phyloP scores from a whole-genome alignment of 2,888 invertebrate genomes.

The Drosophila putrida region DNA sequence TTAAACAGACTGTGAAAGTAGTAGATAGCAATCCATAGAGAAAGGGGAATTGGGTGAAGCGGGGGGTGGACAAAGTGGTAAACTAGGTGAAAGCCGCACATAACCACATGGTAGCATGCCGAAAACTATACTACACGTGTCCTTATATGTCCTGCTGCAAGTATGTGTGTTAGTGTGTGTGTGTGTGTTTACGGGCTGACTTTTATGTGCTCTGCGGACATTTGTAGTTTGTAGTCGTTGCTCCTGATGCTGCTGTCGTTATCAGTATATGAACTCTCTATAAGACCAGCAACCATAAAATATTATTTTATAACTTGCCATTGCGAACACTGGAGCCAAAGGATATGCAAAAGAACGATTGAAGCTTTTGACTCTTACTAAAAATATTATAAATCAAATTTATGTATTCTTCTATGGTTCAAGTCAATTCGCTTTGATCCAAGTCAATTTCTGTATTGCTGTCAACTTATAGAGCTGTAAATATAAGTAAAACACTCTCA shows the following conservation, averaged over 20 bases:
- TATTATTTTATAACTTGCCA: conserved; percentile 53
- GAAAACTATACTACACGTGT: conserved; percentile 53
- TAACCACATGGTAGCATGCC: conserved; percentile 54
- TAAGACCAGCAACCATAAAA: conserved; percentile 59
- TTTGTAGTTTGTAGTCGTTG: conserved; percentile 63
- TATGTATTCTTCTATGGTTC: not conserved
- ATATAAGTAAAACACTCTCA: not conserved
- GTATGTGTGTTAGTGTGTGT: conserved; percentile 7
- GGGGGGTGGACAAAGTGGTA: conserved; percentile 23
- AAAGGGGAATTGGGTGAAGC: not conserved
- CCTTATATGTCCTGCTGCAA: conserved; percentile 20
- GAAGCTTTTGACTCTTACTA: not conserved
- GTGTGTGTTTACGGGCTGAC: conserved; percentile 28
- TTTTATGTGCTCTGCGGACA: conserved; percentile 65
- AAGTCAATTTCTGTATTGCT: not conserved
- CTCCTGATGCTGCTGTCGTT: conserved; percentile 20
- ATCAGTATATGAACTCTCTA: conserved; percentile 43
- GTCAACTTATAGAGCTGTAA: not conserved
- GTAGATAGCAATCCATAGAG: conserved; percentile 2
- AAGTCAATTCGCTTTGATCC: not conserved
- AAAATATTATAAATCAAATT: conserved; percentile 26
- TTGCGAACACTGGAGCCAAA: not conserved
- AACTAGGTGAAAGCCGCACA: conserved; percentile 65
- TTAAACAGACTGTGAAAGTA: conserved; percentile 20
- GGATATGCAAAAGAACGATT: not conserved